A percentile compares a stretch with the other conserved stretches of the same genome.
phyloP scores from a whole-genome alignment of 2,888 invertebrate genomes.

The Pollenia griseotomentosa region DNA sequence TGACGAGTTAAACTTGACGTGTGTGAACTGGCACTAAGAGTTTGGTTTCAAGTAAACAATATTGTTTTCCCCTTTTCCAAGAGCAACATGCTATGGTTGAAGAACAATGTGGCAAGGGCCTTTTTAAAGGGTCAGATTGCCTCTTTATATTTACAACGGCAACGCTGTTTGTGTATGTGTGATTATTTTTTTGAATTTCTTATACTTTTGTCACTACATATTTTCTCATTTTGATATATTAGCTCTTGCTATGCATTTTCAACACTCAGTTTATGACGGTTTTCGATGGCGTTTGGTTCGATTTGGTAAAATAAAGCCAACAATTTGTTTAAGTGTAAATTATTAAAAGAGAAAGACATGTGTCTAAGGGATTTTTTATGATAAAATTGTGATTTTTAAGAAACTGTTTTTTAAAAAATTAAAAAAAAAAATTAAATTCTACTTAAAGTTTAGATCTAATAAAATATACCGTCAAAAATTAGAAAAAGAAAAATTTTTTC shows the following conservation, averaged over 20 bases:
- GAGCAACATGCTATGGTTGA: no score
- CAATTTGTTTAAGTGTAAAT: slow-evolving; percentile 13
- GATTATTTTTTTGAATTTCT: slow-evolving; percentile 23
- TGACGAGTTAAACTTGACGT: no score
- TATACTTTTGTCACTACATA: slow-evolving; percentile 1
- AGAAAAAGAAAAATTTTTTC: not conserved
- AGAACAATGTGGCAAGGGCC: no score
- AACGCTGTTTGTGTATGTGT: not conserved
- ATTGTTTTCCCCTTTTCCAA: no score
- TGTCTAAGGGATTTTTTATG: slow-evolving; percentile 20
- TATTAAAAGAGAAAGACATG: slow-evolving; percentile 14
- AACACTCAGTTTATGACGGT: slow-evolving; percentile 61
- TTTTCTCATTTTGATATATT: slow-evolving; percentile 56
- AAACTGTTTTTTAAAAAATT: not conserved
- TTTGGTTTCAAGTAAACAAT: no score
- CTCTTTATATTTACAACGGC: no score
- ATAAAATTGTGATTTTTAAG: not conserved
- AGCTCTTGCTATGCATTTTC: slow-evolving; percentile 60
- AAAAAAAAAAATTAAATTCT: not conserved
- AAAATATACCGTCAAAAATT: not conserved
- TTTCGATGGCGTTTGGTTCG: slow-evolving; percentile 49
- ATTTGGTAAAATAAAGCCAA: not conserved
- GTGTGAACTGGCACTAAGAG: no score
- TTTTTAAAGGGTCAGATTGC: no score
- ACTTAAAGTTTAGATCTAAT: not conserved